These are phyloP conservation scores for Caenorhabditis japonica DNA, from an alignment of 2,888 invertebrate species.

Conservation along the genomic window DNA sequence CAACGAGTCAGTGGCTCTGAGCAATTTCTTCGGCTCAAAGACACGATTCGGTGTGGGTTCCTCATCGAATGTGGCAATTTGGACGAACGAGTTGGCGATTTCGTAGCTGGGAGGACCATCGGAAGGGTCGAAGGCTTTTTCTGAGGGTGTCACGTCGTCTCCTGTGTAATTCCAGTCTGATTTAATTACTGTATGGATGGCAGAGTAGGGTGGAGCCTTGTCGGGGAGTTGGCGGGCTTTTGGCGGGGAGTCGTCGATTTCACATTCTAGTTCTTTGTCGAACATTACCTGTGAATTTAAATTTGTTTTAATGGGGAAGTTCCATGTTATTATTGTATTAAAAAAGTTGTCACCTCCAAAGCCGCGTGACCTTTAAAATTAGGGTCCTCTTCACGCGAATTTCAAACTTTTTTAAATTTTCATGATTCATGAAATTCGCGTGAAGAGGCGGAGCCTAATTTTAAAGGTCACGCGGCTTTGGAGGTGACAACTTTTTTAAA, in stretches of 20 bases:
- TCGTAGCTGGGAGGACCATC: slow-evolving; percentile 76
- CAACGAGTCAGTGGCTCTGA: slow-evolving; percentile 64
- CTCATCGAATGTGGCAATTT: slow-evolving; percentile 28
- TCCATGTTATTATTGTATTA: no score
- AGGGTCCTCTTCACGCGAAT: no score
- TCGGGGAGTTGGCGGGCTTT: slow-evolving; percentile 43
- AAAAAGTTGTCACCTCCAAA: no score
- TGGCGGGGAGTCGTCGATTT: slow-evolving; percentile 55
- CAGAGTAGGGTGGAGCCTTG: slow-evolving; percentile 70
- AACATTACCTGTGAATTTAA: slow-evolving; percentile 28
- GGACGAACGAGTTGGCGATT: slow-evolving; percentile 60
- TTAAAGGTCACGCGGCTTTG: no score
- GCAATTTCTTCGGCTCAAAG: slow-evolving; percentile 61
- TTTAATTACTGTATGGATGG: slow-evolving; percentile 70
- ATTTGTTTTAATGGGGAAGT: not conserved
- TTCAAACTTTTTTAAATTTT: no score
- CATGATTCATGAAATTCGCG: no score
- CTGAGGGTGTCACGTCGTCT: slow-evolving; percentile 40
- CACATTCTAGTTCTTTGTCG: slow-evolving; percentile 46
- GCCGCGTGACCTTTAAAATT: no score
- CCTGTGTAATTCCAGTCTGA: slow-evolving; percentile 73
- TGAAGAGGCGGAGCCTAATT: no score
- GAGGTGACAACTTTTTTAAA: no score
- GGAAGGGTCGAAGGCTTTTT: slow-evolving; percentile 75
- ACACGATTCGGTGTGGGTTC: slow-evolving; percentile 31